Evolutionary conservation across 1,140 invertebrate species (phyloP).

Genomic region (Episyrphus balteatus): DNA sequence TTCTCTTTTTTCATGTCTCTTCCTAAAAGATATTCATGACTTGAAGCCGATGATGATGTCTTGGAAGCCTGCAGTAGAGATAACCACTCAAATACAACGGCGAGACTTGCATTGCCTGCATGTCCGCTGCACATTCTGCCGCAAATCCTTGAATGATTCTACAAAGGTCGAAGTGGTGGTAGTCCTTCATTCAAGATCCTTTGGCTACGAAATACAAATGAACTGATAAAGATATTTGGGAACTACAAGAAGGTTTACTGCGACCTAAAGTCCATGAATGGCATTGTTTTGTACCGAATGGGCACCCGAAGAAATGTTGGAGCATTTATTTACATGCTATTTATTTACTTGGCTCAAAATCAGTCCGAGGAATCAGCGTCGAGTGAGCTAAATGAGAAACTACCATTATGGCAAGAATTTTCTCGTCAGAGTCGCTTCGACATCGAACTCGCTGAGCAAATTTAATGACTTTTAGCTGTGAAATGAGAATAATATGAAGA

Average conservation of each 20-base stretch:
- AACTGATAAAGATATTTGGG: slow-evolving; percentile 59
- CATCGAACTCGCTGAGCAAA: slow-evolving; percentile 31
- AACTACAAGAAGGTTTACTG: slow-evolving; percentile 62
- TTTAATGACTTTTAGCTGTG: slow-evolving; percentile 29
- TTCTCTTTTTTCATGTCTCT: too few species aligned
- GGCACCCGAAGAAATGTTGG: not conserved
- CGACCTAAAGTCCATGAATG: slow-evolving; percentile 56
- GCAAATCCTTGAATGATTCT: slow-evolving; percentile 51
- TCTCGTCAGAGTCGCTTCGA: slow-evolving; percentile 24
- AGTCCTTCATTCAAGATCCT: slow-evolving; percentile 50
- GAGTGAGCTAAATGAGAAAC: slow-evolving; percentile 22
- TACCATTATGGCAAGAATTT: slow-evolving; percentile 24
- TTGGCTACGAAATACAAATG: slow-evolving; percentile 57
- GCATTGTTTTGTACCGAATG: slow-evolving; percentile 20
- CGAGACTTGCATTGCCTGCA: too few species aligned
- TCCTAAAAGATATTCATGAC: too few species aligned
- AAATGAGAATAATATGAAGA: slow-evolving; percentile 21
- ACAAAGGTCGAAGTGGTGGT: slow-evolving; percentile 48
- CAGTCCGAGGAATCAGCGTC: slow-evolving; percentile 27
- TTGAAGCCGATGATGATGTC: too few species aligned
- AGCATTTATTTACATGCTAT: not conserved
- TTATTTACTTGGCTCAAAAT: not conserved
- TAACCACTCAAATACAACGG: too few species aligned
- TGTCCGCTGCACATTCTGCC: too few species aligned
- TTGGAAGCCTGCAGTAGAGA: too few species aligned